phyloP scores from a whole-genome alignment of 2,797 vertebrate species.

The Sphenopsis melanotis region DNA sequence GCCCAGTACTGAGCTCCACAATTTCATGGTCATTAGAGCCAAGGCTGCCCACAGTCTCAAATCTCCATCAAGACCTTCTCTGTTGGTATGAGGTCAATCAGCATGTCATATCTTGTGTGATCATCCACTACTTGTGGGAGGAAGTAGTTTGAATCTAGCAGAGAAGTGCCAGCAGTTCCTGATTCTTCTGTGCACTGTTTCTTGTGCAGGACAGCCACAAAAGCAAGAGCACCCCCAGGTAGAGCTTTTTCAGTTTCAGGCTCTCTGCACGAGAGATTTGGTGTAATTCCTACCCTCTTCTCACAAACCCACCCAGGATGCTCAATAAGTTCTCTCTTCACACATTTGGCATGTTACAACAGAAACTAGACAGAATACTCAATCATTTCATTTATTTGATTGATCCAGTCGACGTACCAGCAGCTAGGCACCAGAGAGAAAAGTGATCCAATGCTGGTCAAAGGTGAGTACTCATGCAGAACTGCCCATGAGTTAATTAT shows the following conservation, averaged over 20 bases:
- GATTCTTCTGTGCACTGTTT: background rate
- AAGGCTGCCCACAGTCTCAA: background rate
- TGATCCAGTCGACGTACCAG: background rate
- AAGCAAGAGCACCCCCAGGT: accelerated
- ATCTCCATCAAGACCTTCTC: background rate
- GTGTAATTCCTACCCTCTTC: background rate
- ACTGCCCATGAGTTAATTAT: background rate
- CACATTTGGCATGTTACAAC: background rate
- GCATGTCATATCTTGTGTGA: background rate
- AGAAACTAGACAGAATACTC: background rate
- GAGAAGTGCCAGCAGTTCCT: background rate
- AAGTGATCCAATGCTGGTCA: background rate
- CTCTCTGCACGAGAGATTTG: background rate
- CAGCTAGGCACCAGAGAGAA: background rate
- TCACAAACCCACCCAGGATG: background rate
- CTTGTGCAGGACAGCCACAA: accelerated
- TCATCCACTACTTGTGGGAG: too few relatives aligned
- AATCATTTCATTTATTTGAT: background rate
- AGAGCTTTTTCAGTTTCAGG: background rate
- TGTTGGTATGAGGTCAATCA: background rate
- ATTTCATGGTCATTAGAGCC: background rate
- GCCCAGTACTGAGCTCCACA: background rate
- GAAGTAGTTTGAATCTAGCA: background rate
- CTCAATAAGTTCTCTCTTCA: background rate
- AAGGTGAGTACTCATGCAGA: background rate